Evolutionary conservation across 2,888 invertebrate species (phyloP), one percentile per base, ranked within the genome.

Genomic region (Ametastegia equiseti): DNA sequence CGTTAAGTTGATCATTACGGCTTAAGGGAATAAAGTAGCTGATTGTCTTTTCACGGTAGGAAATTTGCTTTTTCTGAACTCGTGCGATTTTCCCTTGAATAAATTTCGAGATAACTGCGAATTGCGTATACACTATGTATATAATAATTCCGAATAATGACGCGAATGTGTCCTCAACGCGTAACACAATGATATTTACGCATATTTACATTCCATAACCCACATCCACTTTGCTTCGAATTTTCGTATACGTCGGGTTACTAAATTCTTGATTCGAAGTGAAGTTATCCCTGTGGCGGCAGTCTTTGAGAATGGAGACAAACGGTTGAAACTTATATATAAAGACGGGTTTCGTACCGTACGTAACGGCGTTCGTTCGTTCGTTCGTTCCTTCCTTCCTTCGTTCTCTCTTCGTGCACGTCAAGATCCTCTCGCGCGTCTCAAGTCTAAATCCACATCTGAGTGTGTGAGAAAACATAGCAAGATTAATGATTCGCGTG

Each of bases 401-500:
- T n/a, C 19, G 42, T 45, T 50, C 75, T 50, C 54, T 75, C 75
- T 75, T 5, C 75, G 75, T 54, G 85, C 86, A 82, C 83, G 85
- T 86, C 83, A 84, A 87, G 88, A 89, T 89, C 87, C 87, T 87
- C 87, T 87, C 88, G 86, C 87, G 87, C 88, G 86, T 85, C 90
- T 89, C 87, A 86, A 88, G 88, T 90, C 91, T 90, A 91, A 91
- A 91, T 91, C 90, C 91, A 91, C 91, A 91, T 91, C 89, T 88
- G 89, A 91, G 91, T 90, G 89, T 88, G 90, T 89, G 91, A 90
- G 91, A 91, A 91, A 91, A 91, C 90, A 89, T 87, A 88, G 89
- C 85, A 91, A 91, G 91, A 91, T 91, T 91, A 91, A 91, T 91
- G 91, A 91, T 91, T 89, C 88, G 88, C 88, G 90, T 89, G 91